Conservation (phyloP, 1,140 invertebrate species). For the Drosophila mojavensis region DNA sequence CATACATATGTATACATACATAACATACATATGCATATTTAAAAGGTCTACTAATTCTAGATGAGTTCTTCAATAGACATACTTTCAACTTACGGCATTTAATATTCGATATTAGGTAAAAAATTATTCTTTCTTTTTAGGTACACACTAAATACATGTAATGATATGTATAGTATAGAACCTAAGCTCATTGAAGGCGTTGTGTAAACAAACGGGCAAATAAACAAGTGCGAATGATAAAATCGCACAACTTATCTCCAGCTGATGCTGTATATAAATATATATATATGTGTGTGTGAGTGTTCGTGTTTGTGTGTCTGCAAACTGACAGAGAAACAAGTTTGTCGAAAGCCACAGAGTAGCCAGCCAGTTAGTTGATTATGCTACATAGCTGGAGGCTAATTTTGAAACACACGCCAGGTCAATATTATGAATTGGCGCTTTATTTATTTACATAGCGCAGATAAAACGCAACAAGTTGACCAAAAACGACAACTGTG, state of each 20-base stretch:
- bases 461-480: slow-evolving; percentile 23
- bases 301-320: background rate
- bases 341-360: slow-evolving; percentile 30
- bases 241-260: slow-evolving; percentile 35
- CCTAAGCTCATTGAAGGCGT: slow-evolving; percentile 45
- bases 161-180: slow-evolving; percentile 11
- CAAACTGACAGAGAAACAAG: slow-evolving; percentile 26
- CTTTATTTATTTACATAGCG: slow-evolving; percentile 9
- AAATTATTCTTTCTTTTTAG: background rate
- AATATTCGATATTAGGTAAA: background rate
- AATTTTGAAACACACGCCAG: slow-evolving; percentile 44
- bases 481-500: slow-evolving; percentile 23
- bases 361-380: slow-evolving; percentile 30
- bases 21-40: no score
- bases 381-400: slow-evolving; percentile 33
- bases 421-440: slow-evolving; percentile 36
- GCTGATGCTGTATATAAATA: slow-evolving; percentile 12
- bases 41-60: no score
- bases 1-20: no score
- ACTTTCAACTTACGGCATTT: background rate
- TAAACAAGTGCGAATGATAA: slow-evolving; percentile 51
- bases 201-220: slow-evolving; percentile 30
- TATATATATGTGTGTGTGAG: background rate
- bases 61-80: no score
- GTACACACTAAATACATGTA: background rate